Percentiles rank a stretch among this genome's conserved stretches.
Evolutionary conservation across 2,888 invertebrate species (phyloP).

Genomic region (Pristionchus arcanus): DNA sequence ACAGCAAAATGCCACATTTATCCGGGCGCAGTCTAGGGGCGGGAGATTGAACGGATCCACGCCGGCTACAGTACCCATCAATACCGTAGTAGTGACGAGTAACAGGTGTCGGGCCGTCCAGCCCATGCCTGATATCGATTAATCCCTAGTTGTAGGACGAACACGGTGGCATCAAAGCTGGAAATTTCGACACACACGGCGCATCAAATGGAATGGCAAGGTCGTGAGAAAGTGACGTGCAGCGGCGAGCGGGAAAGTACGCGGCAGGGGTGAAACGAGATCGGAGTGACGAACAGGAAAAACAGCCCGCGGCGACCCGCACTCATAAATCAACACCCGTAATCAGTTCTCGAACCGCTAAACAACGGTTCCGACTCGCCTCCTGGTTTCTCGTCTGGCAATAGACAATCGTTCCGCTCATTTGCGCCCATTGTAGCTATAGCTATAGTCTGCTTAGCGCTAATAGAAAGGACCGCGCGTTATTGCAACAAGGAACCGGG

Average conservation of each 20-base stretch:
- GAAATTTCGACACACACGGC: not conserved
- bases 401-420: conserved; percentile 7
- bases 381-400: not conserved
- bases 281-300: not conserved
- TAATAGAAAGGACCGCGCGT: not conserved
- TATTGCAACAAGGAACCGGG: not conserved
- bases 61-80: not conserved
- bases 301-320: not conserved
- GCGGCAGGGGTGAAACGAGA: conserved; percentile 1
- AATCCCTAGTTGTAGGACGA: not conserved
- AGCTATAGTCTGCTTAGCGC: not conserved
- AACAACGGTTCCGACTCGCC: not conserved
- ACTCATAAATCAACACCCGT: not conserved
- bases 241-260: not conserved
- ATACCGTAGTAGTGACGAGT: not conserved
- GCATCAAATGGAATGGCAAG: not conserved
- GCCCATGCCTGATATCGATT: conserved; percentile 32
- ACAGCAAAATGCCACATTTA: conserved; percentile 68
- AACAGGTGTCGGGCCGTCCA: not conserved
- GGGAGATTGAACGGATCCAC: conserved; percentile 45
- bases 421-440: not conserved
- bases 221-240: conserved; percentile 41
- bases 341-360: not conserved
- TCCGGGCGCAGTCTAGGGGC: conserved; percentile 63
- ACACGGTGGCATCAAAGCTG: not conserved